Evolutionary conservation across 1,140 invertebrate species (phyloP).

Genomic region (Eubasilissa regina): DNA sequence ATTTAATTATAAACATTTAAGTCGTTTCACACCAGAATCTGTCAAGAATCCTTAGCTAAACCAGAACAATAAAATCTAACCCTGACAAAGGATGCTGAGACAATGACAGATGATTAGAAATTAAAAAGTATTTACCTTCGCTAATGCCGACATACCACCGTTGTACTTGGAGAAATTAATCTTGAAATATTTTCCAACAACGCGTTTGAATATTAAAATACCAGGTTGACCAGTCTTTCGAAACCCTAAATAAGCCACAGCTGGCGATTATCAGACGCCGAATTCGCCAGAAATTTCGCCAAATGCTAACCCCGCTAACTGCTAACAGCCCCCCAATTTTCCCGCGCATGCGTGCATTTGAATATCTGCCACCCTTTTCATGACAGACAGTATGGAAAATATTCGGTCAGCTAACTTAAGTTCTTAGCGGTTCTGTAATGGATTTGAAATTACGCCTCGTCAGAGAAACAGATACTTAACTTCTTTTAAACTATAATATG

Average conservation of each 20-base stretch:
- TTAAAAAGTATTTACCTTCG: constrained; percentile 47
- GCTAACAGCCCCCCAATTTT: constrained; percentile 37
- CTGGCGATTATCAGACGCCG: constrained; percentile 25
- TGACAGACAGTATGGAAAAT: not conserved
- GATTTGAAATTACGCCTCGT: no score
- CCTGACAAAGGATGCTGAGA: constrained; percentile 43
- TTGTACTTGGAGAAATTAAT: constrained; percentile 61
- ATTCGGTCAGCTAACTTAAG: not conserved
- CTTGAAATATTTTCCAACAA: constrained; percentile 49
- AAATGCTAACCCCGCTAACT: not conserved
- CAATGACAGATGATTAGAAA: constrained; percentile 29
- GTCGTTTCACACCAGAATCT: constrained; percentile 36
- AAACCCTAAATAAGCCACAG: not conserved
- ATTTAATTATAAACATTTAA: constrained; percentile 17
- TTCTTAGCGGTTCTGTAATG: no score
- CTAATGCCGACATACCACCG: constrained; percentile 60
- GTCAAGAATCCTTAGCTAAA: constrained; percentile 7
- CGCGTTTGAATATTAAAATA: constrained; percentile 8
- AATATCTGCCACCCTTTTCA: constrained; percentile 23
- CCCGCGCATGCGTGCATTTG: constrained; percentile 40
- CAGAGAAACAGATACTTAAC: no score
- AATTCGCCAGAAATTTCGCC: not conserved
- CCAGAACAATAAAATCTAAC: constrained; percentile 38
- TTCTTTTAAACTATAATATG: no score
- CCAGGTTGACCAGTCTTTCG: not conserved